Conservation (phyloP, 2,888 invertebrate genomes). For the Parelbella ahira region DNA sequence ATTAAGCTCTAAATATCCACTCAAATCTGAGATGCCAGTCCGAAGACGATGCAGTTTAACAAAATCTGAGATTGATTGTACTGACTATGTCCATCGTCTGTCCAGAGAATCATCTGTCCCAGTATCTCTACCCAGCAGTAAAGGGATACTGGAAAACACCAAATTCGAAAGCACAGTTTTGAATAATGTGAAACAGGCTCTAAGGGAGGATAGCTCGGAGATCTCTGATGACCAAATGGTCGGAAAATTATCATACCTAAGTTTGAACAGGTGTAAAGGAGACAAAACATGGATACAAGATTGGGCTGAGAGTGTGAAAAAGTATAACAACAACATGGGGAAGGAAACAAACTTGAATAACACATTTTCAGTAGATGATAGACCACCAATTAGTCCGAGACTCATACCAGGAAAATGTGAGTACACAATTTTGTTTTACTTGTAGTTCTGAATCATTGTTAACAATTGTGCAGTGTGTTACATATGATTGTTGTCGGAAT, state of each 20-base stretch:
- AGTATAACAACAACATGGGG: conserved; percentile 64
- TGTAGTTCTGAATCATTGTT: conserved; percentile 4
- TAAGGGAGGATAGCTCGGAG: conserved; percentile 54
- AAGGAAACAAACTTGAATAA: conserved; percentile 41
- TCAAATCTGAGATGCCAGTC: conserved; percentile 49
- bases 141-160: conserved; percentile 42
- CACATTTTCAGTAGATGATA: conserved; percentile 48
- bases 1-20: conserved; percentile 74
- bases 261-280: conserved; percentile 71
- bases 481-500: no score
- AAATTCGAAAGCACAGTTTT: conserved; percentile 68
- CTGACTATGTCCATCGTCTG: conserved; percentile 77
- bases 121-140: conserved; percentile 59
- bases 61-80: conserved; percentile 85
- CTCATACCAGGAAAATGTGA: conserved; percentile 62
- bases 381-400: conserved; percentile 67
- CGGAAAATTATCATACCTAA: conserved; percentile 66
- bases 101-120: conserved; percentile 69
- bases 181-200: conserved; percentile 58
- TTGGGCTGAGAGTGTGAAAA: conserved; percentile 83
- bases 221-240: conserved; percentile 60
- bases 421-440: conserved; percentile 37
- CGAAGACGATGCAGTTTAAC: conserved; percentile 81
- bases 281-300: conserved; percentile 83
- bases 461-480: no score